These are phyloP conservation scores for Alouatta caraya DNA, from an alignment of 2,797 vertebrate genomes.

Conservation along the genomic window DNA sequence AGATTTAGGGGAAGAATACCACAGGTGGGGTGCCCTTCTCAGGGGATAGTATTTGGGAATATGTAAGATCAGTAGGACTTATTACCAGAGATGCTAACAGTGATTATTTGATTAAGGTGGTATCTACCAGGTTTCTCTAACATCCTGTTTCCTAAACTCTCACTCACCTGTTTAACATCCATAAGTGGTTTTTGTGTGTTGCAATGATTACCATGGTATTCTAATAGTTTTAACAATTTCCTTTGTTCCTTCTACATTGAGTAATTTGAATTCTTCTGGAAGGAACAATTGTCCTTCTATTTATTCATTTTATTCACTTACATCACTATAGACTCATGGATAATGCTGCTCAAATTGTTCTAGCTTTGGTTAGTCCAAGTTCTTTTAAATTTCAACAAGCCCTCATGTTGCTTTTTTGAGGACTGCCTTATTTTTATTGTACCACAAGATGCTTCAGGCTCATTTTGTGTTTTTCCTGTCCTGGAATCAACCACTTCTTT, in stretches of 20 bases:
- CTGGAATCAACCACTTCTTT: not conserved
- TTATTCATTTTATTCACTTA: not conserved
- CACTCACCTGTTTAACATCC: not conserved
- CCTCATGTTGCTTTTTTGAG: not conserved
- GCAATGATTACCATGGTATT: not conserved
- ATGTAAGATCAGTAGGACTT: not conserved
- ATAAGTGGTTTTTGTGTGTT: not conserved
- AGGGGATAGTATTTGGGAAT: not conserved
- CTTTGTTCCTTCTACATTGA: not conserved
- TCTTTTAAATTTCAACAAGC: not conserved
- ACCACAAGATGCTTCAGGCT: not conserved
- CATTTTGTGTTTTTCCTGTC: not conserved
- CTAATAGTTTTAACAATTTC: not conserved
- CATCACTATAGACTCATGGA: not conserved
- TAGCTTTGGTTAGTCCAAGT: not conserved
- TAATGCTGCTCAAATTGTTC: not conserved
- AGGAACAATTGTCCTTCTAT: not conserved
- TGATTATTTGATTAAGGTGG: not conserved
- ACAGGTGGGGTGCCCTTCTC: no score
- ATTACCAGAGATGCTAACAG: not conserved
- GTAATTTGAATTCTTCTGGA: not conserved
- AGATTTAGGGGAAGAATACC: not conserved
- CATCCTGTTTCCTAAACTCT: not conserved
- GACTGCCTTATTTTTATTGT: not conserved
- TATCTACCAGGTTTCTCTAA: not conserved